Conservation (phyloP, 1,140 invertebrate species). For the Aphelenchoides besseyi region DNA sequence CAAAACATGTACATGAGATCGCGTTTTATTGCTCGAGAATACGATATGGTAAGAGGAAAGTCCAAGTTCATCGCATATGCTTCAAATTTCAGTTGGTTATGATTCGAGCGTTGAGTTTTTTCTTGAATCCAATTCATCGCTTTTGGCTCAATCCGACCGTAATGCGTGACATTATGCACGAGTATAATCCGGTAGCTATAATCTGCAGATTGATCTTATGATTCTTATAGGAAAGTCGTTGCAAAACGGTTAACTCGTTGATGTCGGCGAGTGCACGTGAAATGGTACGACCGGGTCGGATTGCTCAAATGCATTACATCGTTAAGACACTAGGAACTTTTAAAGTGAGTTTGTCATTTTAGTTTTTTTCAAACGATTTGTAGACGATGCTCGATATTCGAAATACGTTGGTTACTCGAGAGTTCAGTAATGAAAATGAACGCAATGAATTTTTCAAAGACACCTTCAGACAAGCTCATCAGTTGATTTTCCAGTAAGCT, state of each 20-base stretch:
- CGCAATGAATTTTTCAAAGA: constrained; percentile 44
- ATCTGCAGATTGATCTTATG: constrained; percentile 11
- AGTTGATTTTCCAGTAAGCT: constrained; percentile 42
- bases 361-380: constrained; percentile 12
- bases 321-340: constrained; percentile 51
- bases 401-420: constrained; percentile 25
- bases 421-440: constrained; percentile 19
- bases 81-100: constrained; percentile 46
- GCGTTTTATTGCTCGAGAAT: constrained; percentile 48
- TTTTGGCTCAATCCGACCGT: constrained; percentile 60
- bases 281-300: constrained; percentile 41
- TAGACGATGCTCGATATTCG: constrained; percentile 41
- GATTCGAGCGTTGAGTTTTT: constrained; percentile 58
- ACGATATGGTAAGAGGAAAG: constrained; percentile 53
- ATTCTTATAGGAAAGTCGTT: constrained; percentile 42
- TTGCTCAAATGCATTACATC: constrained; percentile 55
- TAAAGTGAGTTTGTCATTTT: constrained; percentile 22
- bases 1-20: constrained; percentile 41
- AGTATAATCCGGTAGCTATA: constrained; percentile 55
- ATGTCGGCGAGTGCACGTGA: constrained; percentile 60
- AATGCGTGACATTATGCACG: constrained; percentile 59
- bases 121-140: constrained; percentile 56
- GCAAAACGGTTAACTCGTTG: constrained; percentile 48
- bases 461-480: constrained; percentile 39
- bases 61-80: constrained; percentile 12